phyloP scores from a whole-genome alignment of 2,113 vertebrate species.

The Athene noctua region DNA sequence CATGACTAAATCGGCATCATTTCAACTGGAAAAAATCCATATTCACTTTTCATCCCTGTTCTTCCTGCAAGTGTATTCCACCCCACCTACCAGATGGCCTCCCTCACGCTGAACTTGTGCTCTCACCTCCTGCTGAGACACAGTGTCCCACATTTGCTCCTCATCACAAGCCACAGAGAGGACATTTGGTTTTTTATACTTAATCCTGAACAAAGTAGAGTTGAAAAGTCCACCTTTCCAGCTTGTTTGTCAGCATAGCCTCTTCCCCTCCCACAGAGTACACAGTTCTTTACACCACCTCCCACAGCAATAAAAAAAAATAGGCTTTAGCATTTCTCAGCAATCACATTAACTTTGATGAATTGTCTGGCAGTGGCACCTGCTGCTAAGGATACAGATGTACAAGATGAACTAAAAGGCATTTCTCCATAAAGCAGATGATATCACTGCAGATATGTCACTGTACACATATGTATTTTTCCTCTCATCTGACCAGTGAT shows the following conservation, averaged over 20 bases:
- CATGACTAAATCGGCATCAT: not conserved
- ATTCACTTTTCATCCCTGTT: not conserved
- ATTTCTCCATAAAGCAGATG: not conserved
- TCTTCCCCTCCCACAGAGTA: not conserved
- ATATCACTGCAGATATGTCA: not conserved
- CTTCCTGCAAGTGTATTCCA: not conserved
- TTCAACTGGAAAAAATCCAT: not conserved
- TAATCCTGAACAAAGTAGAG: not conserved
- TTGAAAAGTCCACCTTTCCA: not conserved
- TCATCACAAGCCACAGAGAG: not conserved
- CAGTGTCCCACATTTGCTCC: not conserved
- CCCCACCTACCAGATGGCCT: not conserved
- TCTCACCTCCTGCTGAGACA: not conserved
- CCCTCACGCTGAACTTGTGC: not conserved
- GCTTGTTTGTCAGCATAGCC: not conserved
- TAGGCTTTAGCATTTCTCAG: not conserved
- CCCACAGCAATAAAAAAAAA: not conserved
- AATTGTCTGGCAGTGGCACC: slow-evolving; percentile 57
- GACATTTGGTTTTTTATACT: not conserved
- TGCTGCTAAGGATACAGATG: slow-evolving; percentile 63
- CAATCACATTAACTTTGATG: not conserved
- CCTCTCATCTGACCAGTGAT: not conserved
- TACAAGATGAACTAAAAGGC: slow-evolving; percentile 40
- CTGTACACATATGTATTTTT: not conserved
- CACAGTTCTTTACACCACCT: not conserved